phyloP scores from a whole-genome alignment of 2,888 invertebrate species.

The Scaptomyza parva region DNA sequence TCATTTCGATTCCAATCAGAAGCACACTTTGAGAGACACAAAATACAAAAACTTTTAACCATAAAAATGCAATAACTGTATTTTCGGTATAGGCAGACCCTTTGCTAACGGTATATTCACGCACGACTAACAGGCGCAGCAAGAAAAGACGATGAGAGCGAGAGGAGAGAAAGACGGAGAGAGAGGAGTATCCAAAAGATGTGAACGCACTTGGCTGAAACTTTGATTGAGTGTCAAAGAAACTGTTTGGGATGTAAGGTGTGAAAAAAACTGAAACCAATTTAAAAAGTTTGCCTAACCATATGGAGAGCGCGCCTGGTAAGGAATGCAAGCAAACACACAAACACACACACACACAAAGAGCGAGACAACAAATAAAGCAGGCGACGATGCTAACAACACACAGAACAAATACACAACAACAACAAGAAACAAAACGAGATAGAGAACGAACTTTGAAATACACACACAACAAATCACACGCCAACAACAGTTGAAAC shows the following conservation, averaged over 20 bases:
- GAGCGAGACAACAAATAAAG: constrained; percentile 3
- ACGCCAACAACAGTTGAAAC: constrained; percentile 39
- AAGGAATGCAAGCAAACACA: constrained; percentile 36
- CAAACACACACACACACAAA: neutral
- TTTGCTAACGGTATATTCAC: constrained; percentile 75
- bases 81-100: constrained; percentile 45
- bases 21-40: constrained; percentile 30
- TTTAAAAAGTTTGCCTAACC: constrained; percentile 74
- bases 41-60: constrained; percentile 53
- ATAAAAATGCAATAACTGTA: constrained; percentile 79
- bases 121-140: constrained; percentile 71
- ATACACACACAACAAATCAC: constrained; percentile 30
- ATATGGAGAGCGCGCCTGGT: constrained; percentile 61
- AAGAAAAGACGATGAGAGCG: neutral
- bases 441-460: constrained; percentile 28
- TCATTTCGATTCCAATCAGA: constrained; percentile 47
- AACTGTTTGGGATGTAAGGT: constrained; percentile 61
- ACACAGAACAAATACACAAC: constrained; percentile 40
- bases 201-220: constrained; percentile 47
- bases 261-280: constrained; percentile 75
- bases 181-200: constrained; percentile 26
- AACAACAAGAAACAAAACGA: constrained; percentile 21
- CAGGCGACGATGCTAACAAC: constrained; percentile 41
- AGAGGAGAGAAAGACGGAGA: neutral
- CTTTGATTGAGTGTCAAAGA: constrained; percentile 69